Conservation (phyloP, 2,797 vertebrate species). For the Takifugu rubripes region DNA sequence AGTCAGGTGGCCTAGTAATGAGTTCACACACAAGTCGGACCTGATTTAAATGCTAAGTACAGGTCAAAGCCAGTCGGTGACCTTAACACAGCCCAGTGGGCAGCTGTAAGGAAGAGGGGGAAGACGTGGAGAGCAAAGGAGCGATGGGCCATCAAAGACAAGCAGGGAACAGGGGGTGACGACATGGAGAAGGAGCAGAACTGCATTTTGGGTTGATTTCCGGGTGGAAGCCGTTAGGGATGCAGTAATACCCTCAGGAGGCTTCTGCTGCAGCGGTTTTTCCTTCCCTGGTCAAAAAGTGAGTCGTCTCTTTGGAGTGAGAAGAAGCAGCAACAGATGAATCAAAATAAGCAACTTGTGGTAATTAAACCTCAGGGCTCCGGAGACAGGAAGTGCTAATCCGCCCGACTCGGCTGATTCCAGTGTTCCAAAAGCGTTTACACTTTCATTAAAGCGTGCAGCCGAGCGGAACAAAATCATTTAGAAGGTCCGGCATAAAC, state of each 20-base stretch:
- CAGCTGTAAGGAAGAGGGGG: constrained; percentile 22
- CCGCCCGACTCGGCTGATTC: constrained; percentile 71
- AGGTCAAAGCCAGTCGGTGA: constrained; percentile 55
- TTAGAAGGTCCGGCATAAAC: constrained; percentile 68
- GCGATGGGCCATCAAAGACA: background rate
- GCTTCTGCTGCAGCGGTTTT: constrained; percentile 37
- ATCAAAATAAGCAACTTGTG: constrained; percentile 73
- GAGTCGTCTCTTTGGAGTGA: constrained; percentile 53
- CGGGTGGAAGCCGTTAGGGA: too few species aligned
- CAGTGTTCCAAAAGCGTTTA: constrained; percentile 76
- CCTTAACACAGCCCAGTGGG: constrained; percentile 37
- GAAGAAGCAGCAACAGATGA: constrained; percentile 53
- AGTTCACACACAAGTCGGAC: constrained; percentile 58
- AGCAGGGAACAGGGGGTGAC: constrained; percentile 3
- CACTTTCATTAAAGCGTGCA: constrained; percentile 82
- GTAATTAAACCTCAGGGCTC: constrained; percentile 80
- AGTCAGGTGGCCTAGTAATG: constrained; percentile 64
- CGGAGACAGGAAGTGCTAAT: constrained; percentile 71
- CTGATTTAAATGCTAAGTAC: constrained; percentile 73
- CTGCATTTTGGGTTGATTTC: too few species aligned
- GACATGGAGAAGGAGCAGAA: constrained; percentile 14
- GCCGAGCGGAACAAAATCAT: constrained; percentile 76
- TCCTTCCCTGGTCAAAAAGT: constrained; percentile 43
- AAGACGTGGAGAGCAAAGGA: background rate
- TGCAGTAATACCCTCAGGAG: too few species aligned